phyloP scores from a whole-genome alignment of 2,797 vertebrate genomes.

The Echiichthys vipera region DNA sequence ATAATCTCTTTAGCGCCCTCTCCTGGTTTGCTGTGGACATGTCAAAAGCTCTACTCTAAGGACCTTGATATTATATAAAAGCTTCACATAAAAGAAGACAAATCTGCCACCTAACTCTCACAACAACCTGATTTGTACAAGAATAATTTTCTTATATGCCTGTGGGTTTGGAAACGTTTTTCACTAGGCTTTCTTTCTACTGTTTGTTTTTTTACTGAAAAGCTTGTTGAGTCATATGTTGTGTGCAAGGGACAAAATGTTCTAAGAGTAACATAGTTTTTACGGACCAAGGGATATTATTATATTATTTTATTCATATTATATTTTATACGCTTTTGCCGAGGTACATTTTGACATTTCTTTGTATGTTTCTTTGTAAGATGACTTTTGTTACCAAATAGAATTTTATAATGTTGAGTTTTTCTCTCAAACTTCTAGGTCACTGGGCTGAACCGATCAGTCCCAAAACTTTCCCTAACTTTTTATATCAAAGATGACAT shows the following conservation, averaged over 20 bases:
- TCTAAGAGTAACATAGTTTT: slow-evolving; percentile 82
- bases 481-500: slow-evolving; percentile 29
- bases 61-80: slow-evolving; percentile 26
- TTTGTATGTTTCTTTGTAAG: slow-evolving; percentile 73
- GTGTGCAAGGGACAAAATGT: slow-evolving; percentile 63
- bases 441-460: slow-evolving; percentile 5
- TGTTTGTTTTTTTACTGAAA: slow-evolving; percentile 53
- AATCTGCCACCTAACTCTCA: slow-evolving; percentile 23
- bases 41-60: slow-evolving; percentile 9
- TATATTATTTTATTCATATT: slow-evolving; percentile 84
- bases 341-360: slow-evolving; percentile 82
- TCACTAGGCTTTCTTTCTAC: slow-evolving; percentile 42
- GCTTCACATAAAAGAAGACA: slow-evolving; percentile 20
- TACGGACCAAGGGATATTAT: slow-evolving; percentile 84
- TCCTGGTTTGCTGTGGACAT: slow-evolving; percentile 61
- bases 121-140: slow-evolving; percentile 40
- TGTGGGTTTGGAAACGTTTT: slow-evolving; percentile 39
- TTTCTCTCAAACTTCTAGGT: slow-evolving; percentile 51
- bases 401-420: slow-evolving; percentile 48
- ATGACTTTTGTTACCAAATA: slow-evolving; percentile 79
- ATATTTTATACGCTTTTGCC: slow-evolving; percentile 84
- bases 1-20: slow-evolving; percentile 61
- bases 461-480: neutral
- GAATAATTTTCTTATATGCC: slow-evolving; percentile 28
- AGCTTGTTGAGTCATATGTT: slow-evolving; percentile 45